Percentiles rank a stretch among this genome's conserved stretches.
Conservation (phyloP, 1,140 invertebrate species). For the Trialeurodes vaporariorum region DNA sequence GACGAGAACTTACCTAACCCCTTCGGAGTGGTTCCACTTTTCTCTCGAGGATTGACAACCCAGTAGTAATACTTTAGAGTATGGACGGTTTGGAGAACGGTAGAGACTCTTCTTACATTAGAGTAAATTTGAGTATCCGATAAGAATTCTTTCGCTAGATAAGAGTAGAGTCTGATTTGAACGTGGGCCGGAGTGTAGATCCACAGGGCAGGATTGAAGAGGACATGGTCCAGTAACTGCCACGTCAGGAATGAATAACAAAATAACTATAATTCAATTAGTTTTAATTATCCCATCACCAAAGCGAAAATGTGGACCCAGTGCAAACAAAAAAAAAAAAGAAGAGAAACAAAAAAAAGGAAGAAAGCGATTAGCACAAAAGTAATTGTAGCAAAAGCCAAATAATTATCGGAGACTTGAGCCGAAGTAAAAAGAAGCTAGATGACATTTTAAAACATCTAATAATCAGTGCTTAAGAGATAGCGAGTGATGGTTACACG, state of each 20-base stretch:
- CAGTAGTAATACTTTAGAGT: constrained; percentile 99
- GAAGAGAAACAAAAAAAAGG: too few relatives aligned
- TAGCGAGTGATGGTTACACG: too few relatives aligned
- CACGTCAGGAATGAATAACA: constrained; percentile 57
- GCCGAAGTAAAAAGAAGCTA: too few relatives aligned
- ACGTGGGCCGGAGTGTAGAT: constrained; percentile 92
- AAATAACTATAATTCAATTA: constrained; percentile 43
- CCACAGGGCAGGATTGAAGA: constrained; percentile 98
- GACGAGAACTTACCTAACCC: constrained; percentile 60
- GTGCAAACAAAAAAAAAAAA: neutral
- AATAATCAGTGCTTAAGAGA: too few relatives aligned
- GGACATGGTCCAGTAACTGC: constrained; percentile 95
- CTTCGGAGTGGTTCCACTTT: constrained; percentile 90
- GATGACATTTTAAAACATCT: too few relatives aligned
- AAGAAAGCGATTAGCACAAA: too few relatives aligned
- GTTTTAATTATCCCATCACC: neutral
- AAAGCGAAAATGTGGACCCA: neutral
- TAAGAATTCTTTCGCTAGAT: constrained; percentile 94
- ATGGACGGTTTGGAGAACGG: constrained; percentile 95
- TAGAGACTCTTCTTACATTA: constrained; percentile 90
- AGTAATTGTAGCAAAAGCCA: too few relatives aligned
- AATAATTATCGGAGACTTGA: too few relatives aligned
- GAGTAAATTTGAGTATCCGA: constrained; percentile 95
- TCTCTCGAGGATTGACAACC: constrained; percentile 88
- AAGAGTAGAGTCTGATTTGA: constrained; percentile 93